These are phyloP conservation scores for Neoarius graeffei DNA, from an alignment of 2,113 vertebrate species.

Conservation along the genomic window DNA sequence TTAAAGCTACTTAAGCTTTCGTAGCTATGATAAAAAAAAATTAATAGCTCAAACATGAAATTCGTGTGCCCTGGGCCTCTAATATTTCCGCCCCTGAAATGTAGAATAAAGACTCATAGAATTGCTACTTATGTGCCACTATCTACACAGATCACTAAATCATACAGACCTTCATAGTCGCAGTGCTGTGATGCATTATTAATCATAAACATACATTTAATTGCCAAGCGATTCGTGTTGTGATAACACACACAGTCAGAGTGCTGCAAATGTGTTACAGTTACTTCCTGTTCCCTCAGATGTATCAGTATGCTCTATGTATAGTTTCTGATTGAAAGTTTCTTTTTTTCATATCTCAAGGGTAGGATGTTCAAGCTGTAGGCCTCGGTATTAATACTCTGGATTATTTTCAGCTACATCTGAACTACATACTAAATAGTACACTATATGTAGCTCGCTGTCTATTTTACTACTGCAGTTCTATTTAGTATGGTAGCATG, in stretches of 20 bases:
- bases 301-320: not conserved
- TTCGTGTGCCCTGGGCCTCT: not conserved
- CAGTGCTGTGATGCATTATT: not conserved
- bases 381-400: constrained; percentile 44
- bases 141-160: not conserved
- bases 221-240: not conserved
- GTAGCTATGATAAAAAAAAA: not conserved
- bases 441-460: not conserved
- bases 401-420: constrained; percentile 34
- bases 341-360: constrained; percentile 3
- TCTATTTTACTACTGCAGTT: too few species aligned
- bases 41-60: not conserved
- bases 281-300: not conserved
- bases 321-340: constrained; percentile 16
- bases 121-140: not conserved
- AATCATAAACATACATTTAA: not conserved
- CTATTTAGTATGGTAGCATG: not conserved
- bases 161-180: not conserved
- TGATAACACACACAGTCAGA: not conserved
- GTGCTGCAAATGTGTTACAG: not conserved
- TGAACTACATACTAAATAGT: not conserved
- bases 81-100: not conserved
- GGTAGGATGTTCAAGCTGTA: constrained; percentile 28
- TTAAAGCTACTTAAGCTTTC: not conserved
- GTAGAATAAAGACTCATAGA: not conserved